Evolutionary conservation across 35 echinoderm and acorn worm species (phyloP).

Genomic region (Holothuria glaberrima): DNA sequence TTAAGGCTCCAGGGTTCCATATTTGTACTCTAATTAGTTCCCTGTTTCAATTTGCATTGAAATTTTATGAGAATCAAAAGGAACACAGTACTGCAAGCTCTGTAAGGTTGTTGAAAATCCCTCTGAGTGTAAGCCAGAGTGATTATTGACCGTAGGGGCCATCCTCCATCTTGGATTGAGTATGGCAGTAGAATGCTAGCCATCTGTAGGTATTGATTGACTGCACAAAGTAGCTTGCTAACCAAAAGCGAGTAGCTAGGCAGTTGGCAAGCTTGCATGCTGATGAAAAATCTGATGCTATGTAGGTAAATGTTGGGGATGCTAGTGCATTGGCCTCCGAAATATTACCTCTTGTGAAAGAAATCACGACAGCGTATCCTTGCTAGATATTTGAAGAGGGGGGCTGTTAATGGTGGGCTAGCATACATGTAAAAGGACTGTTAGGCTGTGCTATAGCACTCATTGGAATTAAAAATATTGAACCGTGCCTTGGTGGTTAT

Average conservation of each 20-base stretch:
- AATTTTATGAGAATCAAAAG: slow-evolving; percentile 26
- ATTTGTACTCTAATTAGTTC: slow-evolving; percentile 40
- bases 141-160: slow-evolving; percentile 34
- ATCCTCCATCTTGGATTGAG: not conserved
- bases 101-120: not conserved
- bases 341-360: not conserved
- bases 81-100: not conserved
- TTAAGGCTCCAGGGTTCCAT: slow-evolving; percentile 18
- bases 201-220: slow-evolving; percentile 32
- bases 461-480: too few relatives aligned
- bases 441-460: too few relatives aligned
- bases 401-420: too few relatives aligned
- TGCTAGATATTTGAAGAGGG: too few relatives aligned
- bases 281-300: not conserved
- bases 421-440: too few relatives aligned
- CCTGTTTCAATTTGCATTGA: slow-evolving; percentile 10
- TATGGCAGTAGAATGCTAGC: not conserved
- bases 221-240: slow-evolving; percentile 30
- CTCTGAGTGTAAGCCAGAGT: slow-evolving; percentile 9
- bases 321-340: not conserved
- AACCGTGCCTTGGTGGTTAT: too few relatives aligned
- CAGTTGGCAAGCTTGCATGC: not conserved
- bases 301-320: slow-evolving; percentile 16
- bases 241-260: slow-evolving; percentile 12
- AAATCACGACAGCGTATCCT: too few relatives aligned